Percentiles rank a stretch among this genome's conserved stretches.
Conservation (phyloP, 2,888 invertebrate species). For the Plutella xylostella region DNA sequence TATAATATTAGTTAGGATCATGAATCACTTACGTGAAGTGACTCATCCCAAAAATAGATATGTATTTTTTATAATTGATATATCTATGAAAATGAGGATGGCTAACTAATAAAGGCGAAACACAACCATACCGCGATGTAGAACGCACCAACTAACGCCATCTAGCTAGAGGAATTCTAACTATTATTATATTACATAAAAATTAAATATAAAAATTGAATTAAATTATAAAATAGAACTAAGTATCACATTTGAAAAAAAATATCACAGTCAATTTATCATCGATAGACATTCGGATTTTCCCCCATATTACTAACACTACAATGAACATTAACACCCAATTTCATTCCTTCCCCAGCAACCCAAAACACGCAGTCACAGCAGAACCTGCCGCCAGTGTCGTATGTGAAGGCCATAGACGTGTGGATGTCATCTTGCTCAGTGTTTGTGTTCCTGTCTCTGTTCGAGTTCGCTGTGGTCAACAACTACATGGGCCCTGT, state of each 20-base stretch:
- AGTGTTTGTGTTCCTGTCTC: constrained; percentile 89
- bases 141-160: no score
- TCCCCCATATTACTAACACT: neutral
- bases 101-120: no score
- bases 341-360: constrained; percentile 57
- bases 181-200: no score
- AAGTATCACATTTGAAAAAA: neutral
- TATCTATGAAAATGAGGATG: no score
- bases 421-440: constrained; percentile 95
- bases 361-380: constrained; percentile 94
- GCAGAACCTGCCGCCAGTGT: constrained; percentile 89
- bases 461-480: constrained; percentile 92
- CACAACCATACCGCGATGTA: no score
- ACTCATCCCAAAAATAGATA: no score
- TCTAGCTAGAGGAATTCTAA: no score
- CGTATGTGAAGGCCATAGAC: constrained; percentile 93
- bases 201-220: no score
- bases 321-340: neutral
- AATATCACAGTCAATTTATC: neutral
- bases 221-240: neutral
- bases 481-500: constrained; percentile 91
- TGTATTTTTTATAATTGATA: no score
- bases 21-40: no score
- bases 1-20: no score
- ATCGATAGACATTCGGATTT: neutral